Percentiles rank a stretch among this genome's conserved stretches.
Evolutionary conservation across 2,797 vertebrate species (phyloP).

Genomic region (Channa striata): DNA sequence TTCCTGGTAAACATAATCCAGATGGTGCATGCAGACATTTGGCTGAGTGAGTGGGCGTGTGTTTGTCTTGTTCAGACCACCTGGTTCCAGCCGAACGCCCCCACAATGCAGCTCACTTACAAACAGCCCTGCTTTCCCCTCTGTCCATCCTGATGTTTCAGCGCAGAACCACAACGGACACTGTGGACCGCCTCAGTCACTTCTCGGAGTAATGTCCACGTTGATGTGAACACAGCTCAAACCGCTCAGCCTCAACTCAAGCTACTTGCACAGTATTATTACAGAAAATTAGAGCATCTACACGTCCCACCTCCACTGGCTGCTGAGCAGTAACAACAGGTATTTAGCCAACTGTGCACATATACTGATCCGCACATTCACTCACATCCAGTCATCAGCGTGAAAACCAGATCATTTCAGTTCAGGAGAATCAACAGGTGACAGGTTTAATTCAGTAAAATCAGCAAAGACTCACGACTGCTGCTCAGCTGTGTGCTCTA

Average conservation of each 20-base stretch:
- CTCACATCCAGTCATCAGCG: no score
- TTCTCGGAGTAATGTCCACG: background rate
- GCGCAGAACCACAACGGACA: background rate
- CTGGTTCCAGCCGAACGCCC: slow-evolving; percentile 41
- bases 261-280: background rate
- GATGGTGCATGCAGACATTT: slow-evolving; percentile 21
- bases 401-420: no score
- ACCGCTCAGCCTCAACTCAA: background rate
- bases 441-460: no score
- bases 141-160: slow-evolving; percentile 1
- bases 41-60: slow-evolving; percentile 49
- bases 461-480: no score
- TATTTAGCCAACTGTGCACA: slow-evolving; percentile 2
- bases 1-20: background rate
- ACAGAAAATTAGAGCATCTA: background rate
- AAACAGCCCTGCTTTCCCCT: slow-evolving; percentile 31
- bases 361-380: no score
- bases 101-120: slow-evolving; percentile 32
- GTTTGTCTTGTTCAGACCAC: slow-evolving; percentile 43
- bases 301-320: slow-evolving; percentile 12
- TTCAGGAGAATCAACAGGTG: no score
- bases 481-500: no score
- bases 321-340: slow-evolving; percentile 20
- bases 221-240: background rate
- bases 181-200: background rate